Conservation (phyloP, 2,797 vertebrate species). For the Rhinogobio ventralis region DNA sequence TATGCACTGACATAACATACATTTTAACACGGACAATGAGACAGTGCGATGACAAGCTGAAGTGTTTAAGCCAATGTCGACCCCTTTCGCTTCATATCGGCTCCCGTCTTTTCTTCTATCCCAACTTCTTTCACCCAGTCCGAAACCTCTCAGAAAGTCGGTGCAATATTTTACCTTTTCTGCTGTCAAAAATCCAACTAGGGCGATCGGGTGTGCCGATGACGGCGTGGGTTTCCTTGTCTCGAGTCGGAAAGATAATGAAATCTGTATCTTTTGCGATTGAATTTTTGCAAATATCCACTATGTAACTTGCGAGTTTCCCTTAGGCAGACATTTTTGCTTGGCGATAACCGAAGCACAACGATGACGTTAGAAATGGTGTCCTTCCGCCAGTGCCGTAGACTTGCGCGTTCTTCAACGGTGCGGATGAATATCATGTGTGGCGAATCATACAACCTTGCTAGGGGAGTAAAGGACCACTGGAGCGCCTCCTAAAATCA, state of each 20-base stretch:
- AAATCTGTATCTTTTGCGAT: conserved; percentile 61
- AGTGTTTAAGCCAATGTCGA: conserved; percentile 56
- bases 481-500: conserved; percentile 35
- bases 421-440: conserved; percentile 47
- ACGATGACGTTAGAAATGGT: conserved; percentile 80
- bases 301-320: conserved; percentile 93
- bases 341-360: conserved; percentile 86
- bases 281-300: conserved; percentile 76
- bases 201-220: conserved; percentile 79
- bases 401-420: conserved; percentile 66
- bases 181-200: conserved; percentile 85
- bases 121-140: conserved; percentile 82
- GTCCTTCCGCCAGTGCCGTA: conserved; percentile 89
- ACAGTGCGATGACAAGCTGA: conserved; percentile 32
- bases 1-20: neutral
- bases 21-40: neutral
- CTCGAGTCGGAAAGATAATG: conserved; percentile 59
- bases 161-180: conserved; percentile 82
- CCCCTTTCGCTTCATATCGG: conserved; percentile 61
- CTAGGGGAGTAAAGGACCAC: conserved; percentile 45
- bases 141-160: conserved; percentile 72
- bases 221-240: conserved; percentile 66
- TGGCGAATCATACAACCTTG: conserved; percentile 49
- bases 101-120: conserved; percentile 75
- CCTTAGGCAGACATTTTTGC: conserved; percentile 98